Percentiles rank a stretch among this genome's conserved stretches.
Conservation (phyloP, 1,140 invertebrate genomes). For the Belonocnema kinseyi region DNA sequence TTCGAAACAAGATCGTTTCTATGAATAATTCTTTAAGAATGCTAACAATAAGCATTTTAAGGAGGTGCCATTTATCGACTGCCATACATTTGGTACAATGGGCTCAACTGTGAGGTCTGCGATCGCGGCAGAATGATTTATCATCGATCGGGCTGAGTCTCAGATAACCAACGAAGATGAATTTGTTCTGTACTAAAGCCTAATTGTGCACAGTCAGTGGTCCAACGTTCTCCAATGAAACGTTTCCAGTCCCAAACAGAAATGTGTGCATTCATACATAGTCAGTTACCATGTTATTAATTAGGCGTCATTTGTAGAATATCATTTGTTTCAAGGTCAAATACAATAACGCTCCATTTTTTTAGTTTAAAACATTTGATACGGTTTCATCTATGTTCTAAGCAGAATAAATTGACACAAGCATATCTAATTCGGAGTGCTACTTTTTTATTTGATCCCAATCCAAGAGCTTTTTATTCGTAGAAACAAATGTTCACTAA, state of each 20-base stretch:
- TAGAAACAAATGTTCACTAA: too few species aligned
- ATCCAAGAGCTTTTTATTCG: too few species aligned
- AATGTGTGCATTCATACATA: too few species aligned
- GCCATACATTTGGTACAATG: background rate
- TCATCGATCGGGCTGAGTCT: constrained; percentile 63
- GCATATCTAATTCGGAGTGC: too few species aligned
- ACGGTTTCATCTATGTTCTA: too few species aligned
- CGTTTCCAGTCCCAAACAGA: background rate
- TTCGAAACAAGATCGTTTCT: constrained; percentile 3
- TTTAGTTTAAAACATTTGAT: too few species aligned
- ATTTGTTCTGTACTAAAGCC: constrained; percentile 65
- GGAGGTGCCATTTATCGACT: background rate
- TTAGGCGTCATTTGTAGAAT: too few species aligned
- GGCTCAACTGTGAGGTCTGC: constrained; percentile 40
- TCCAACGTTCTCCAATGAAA: constrained; percentile 40
- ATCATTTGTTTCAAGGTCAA: too few species aligned
- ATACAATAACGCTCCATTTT: too few species aligned
- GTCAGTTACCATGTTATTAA: too few species aligned
- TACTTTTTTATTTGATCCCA: too few species aligned
- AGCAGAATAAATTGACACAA: too few species aligned
- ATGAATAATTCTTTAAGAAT: background rate
- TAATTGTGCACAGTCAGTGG: constrained; percentile 70
- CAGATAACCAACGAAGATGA: constrained; percentile 64
- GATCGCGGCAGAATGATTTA: constrained; percentile 62
- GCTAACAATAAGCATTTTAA: background rate